Evolutionary conservation across 2,797 vertebrate species (phyloP), one percentile per base, ranked within the genome.

Genomic region (Carduelis carduelis): DNA sequence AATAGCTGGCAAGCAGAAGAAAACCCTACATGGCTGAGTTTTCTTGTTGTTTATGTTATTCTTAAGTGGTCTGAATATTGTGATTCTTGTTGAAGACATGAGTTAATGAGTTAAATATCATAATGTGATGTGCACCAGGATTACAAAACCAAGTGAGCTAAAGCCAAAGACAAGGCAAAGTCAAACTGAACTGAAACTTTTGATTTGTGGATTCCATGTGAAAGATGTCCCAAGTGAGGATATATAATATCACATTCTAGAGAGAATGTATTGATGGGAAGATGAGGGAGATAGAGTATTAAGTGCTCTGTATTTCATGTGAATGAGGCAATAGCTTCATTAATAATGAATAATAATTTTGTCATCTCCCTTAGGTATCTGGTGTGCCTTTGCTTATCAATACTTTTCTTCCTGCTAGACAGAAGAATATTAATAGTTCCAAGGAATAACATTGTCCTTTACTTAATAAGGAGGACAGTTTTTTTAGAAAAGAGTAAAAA

Each of bases 291-390:
- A 85, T 53, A 18, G 46, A 49, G 60, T 65, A 50, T 76, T 96
- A 96, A 97, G 95, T 94, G 90, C 75, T 57, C 85, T 53, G 49
- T 86, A 68, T 95, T 95, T 96, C 96, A 97, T 93, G 49, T 61
- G 91, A 96, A 77, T 93, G 92, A 63, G 61, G 77, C 91, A 96
- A 91, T 64, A 43, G 91, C 85, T 93, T 92, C 95, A 96, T 98
- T 95, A 98, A 98, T 98, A 97, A 97, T 97, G 56, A 93, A 98
- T 93, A 44, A 61, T 87, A 82, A 74, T 96, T 97, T 89, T 95
- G 80, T 97, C 57, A 61, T 95, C 87, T 95, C 96, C 93, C 94
- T 84, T 83, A 70, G 92, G 86, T 91, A 77, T 64, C 63, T 87
- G 15, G 21, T 92, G 55, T 96, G 78, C 47, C 90, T 93, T 89